Base-by-base conservation (phyloP, 92 coral and sea anemone species). In the Desmophyllum pertusum region DNA sequence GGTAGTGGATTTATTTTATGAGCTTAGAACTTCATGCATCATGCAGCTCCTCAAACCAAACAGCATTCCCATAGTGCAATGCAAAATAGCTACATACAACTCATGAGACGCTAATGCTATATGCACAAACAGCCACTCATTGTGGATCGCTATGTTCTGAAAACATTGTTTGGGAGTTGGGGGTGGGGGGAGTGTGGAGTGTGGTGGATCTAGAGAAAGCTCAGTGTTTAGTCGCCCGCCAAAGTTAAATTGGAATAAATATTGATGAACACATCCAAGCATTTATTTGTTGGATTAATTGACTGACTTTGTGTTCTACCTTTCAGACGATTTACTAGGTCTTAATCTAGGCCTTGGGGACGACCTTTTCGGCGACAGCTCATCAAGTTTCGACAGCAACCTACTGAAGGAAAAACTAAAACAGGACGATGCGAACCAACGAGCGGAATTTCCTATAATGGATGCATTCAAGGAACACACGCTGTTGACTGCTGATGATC, bases 401-500 rank as follows among this genome's bases (percentile, higher is more conserved):
- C 66, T 89, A 21, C 77, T 89, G 30, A 84, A 87, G 36, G 88
- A 94, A 72, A 73, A 78, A 25, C 62, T 65, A 40, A 72, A 83
- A 37, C 89, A 84, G 14, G 90, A 78, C 55, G 95, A 91, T 41
- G 90, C 95, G 6, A 83, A 92, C 68, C 80, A 85, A 33, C 80
- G 92, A 38, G 91, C 95, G 14, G 93, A 95, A 23, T 94, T 94
- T 75, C 98, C 98, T 1, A 75, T 94, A 31, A 91, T 94, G 92
- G 92, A 89, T 69, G 92, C 88, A 11, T 94, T 94, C 59, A 94
- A 94, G 81, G 73, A 89, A 5, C 92, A 90, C 39, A 66, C 90
- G 3, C 68, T 89, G 31, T 70, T 91, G 36, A 52, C 90, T 7
- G 80, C 90, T 6, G 98, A 87, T 15, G 98, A 94, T 70, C 81